phyloP scores from a whole-genome alignment of 2,113 vertebrate species.

The Chamaea fasciata region DNA sequence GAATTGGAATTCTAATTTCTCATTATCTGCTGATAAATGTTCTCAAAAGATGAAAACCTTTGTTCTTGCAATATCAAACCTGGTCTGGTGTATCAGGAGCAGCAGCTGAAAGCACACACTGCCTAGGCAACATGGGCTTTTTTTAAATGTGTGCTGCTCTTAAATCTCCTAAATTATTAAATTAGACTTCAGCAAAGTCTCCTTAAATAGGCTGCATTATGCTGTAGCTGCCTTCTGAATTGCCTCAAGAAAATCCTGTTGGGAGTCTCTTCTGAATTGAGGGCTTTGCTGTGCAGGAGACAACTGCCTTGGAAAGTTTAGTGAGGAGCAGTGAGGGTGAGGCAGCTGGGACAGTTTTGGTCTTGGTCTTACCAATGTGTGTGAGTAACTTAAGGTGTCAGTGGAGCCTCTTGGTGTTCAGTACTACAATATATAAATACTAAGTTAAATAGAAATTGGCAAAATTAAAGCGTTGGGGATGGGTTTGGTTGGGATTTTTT shows the following conservation, averaged over 20 bases:
- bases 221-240: background rate
- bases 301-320: background rate
- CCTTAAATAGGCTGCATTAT: conserved; percentile 19
- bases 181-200: background rate
- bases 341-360: background rate
- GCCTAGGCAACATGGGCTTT: background rate
- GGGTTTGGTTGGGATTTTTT: background rate
- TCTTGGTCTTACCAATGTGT: background rate
- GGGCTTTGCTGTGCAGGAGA: background rate
- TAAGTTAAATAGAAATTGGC: background rate
- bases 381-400: background rate
- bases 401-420: background rate
- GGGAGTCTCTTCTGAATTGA: background rate
- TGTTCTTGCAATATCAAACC: background rate
- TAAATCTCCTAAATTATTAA: conserved; percentile 45
- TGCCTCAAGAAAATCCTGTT: background rate
- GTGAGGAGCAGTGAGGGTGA: background rate
- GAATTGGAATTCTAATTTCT: conserved; percentile 26
- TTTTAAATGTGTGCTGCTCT: background rate
- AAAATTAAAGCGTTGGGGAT: background rate
- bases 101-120: background rate
- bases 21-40: conserved; percentile 13
- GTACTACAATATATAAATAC: background rate
- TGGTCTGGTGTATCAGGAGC: background rate
- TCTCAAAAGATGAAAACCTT: conserved; percentile 2